Conservation (phyloP, 2,113 vertebrate genomes). For the Lathamus discolor region DNA sequence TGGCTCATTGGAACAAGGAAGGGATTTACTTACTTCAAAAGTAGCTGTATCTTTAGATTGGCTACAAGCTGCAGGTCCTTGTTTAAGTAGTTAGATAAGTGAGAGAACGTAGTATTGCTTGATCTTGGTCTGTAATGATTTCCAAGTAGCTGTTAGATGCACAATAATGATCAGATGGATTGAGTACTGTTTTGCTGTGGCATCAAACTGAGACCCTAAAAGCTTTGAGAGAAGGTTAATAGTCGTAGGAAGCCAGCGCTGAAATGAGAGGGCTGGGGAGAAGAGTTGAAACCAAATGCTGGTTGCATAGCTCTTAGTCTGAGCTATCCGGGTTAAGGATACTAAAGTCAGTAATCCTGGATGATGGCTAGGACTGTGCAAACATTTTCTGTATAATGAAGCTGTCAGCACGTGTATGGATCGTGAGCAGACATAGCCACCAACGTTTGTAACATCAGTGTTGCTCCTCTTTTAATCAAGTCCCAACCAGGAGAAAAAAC, state of each 20-base stretch:
- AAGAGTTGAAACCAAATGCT: background rate
- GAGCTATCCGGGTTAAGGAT: background rate
- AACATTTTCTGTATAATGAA: background rate
- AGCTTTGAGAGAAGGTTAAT: background rate
- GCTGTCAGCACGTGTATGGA: background rate
- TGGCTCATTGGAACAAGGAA: background rate
- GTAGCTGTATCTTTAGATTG: background rate
- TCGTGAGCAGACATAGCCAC: background rate
- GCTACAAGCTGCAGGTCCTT: background rate
- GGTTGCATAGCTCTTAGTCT: background rate
- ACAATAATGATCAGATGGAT: background rate
- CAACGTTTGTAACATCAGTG: background rate
- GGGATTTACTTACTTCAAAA: background rate
- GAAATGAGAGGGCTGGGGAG: background rate
- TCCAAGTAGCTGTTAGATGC: background rate
- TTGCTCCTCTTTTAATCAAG: background rate
- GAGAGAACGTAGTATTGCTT: background rate
- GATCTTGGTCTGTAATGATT: background rate
- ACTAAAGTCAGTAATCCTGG: background rate
- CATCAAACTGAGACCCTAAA: background rate
- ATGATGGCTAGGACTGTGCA: background rate
- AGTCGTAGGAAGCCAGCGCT: background rate
- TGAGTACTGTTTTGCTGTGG: background rate
- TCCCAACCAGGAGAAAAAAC: background rate
- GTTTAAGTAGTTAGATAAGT: background rate